Percentiles rank a stretch among this genome's conserved stretches.
Conservation (phyloP, 2,113 vertebrate species). For the Sander lucioperca region DNA sequence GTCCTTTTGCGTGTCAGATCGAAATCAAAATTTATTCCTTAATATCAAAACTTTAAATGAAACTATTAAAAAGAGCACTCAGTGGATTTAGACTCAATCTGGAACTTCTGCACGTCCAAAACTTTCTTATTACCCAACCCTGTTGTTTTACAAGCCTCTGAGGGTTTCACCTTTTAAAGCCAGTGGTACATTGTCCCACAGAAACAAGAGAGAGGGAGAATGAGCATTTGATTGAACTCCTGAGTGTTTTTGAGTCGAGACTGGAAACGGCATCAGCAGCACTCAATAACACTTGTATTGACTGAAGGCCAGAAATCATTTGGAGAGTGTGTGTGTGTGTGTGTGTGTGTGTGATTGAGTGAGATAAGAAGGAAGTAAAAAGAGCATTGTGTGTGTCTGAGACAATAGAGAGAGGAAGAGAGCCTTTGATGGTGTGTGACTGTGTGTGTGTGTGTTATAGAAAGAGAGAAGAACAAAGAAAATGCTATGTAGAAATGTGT, state of each 20-base stretch:
- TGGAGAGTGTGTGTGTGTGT: background rate
- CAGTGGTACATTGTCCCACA: background rate
- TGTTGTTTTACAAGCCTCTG: background rate
- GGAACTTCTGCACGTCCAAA: background rate
- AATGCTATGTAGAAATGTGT: background rate
- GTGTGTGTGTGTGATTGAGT: background rate
- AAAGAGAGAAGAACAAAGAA: background rate
- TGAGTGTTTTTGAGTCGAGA: conserved; percentile 33
- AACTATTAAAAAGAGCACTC: background rate
- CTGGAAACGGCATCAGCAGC: conserved; percentile 37
- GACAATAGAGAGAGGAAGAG: background rate
- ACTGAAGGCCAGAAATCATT: conserved; percentile 35
- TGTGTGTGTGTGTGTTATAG: conserved; percentile 4
- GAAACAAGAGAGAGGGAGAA: conserved; percentile 24
- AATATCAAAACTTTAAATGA: conserved; percentile 5
- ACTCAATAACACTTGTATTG: conserved; percentile 52
- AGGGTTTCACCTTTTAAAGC: conserved; percentile 9
- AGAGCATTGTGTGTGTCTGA: background rate
- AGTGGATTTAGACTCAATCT: background rate
- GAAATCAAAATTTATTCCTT: background rate
- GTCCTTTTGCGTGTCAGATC: background rate
- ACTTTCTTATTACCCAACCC: conserved; percentile 29
- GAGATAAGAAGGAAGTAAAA: conserved; percentile 5
- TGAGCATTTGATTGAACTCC: conserved; percentile 45
- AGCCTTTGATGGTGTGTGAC: conserved; percentile 9